These are phyloP conservation scores for Folsomia manolachei DNA, from an alignment of 2,888 invertebrate genomes.

Conservation along the genomic window DNA sequence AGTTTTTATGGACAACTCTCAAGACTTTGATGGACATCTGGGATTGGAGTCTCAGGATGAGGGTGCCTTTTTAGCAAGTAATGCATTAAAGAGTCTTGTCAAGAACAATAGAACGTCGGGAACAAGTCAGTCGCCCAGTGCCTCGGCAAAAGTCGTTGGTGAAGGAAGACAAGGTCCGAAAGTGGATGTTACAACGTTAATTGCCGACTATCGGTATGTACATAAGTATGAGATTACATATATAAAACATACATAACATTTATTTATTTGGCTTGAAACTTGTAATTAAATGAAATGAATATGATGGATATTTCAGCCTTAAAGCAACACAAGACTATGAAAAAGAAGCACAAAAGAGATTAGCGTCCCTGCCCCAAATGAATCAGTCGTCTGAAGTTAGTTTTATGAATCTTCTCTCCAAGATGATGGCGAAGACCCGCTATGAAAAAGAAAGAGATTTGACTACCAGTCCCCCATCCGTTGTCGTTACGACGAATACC, in stretches of 20 bases:
- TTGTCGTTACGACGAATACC: slow-evolving; percentile 23
- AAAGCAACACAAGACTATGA: neutral
- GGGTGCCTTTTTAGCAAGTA: slow-evolving; percentile 2
- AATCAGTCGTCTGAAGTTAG: slow-evolving; percentile 53
- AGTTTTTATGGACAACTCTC: neutral
- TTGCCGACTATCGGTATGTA: slow-evolving; percentile 37
- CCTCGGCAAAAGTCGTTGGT: slow-evolving; percentile 60
- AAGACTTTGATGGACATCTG: neutral
- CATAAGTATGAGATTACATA: too few species aligned
- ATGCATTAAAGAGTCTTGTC: slow-evolving; percentile 13
- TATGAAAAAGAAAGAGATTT: slow-evolving; percentile 46
- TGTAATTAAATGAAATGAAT: too few species aligned
- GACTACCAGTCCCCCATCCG: slow-evolving; percentile 16
- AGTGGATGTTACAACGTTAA: slow-evolving; percentile 63
- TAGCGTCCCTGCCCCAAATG: neutral
- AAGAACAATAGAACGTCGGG: neutral
- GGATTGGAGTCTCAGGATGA: neutral
- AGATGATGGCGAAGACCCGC: slow-evolving; percentile 66
- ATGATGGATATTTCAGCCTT: neutral
- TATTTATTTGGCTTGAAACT: neutral
- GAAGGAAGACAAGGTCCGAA: slow-evolving; percentile 72
- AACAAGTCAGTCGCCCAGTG: neutral
- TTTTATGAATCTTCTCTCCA: slow-evolving; percentile 73
- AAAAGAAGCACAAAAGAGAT: neutral
- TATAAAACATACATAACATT: too few species aligned